Evolutionary conservation across 2,113 vertebrate genomes (phyloP).

Genomic region (Pseudorasbora parva): DNA sequence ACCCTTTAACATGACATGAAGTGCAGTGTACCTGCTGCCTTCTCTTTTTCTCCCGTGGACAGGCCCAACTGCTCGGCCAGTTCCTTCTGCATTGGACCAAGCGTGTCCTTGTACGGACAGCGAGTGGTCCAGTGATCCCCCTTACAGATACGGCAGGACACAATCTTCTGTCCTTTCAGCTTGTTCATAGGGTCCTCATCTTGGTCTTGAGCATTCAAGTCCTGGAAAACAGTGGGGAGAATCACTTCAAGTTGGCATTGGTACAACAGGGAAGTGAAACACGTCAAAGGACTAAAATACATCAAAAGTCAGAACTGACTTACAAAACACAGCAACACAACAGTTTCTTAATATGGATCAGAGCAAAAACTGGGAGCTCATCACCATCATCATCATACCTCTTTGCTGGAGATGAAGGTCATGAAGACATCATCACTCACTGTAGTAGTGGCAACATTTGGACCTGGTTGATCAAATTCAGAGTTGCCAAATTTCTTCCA

Average conservation of each 20-base stretch:
- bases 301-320: not conserved
- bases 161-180: conserved; percentile 96
- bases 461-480: conserved; percentile 87
- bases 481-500: conserved; percentile 98
- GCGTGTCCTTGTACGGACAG: conserved; percentile 94
- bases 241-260: not conserved
- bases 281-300: not conserved
- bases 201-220: conserved; percentile 88
- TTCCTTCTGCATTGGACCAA: conserved; percentile 98
- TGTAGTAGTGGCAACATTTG: conserved; percentile 93
- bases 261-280: not conserved
- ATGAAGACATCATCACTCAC: conserved; percentile 96
- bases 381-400: conserved; percentile 72
- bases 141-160: conserved; percentile 96
- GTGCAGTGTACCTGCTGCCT: conserved; percentile 77
- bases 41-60: conserved; percentile 90
- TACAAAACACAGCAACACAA: not conserved
- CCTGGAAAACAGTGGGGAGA: conserved; percentile 70
- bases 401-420: conserved; percentile 97
- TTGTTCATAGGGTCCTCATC: conserved; percentile 98
- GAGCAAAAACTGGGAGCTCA: not conserved
- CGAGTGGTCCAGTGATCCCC: conserved; percentile 98
- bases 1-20: not conserved
- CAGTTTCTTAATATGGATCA: not conserved
- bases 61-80: conserved; percentile 92